phyloP scores from a whole-genome alignment of 2,797 vertebrate species.

The Pipistrellus pipistrellus region DNA sequence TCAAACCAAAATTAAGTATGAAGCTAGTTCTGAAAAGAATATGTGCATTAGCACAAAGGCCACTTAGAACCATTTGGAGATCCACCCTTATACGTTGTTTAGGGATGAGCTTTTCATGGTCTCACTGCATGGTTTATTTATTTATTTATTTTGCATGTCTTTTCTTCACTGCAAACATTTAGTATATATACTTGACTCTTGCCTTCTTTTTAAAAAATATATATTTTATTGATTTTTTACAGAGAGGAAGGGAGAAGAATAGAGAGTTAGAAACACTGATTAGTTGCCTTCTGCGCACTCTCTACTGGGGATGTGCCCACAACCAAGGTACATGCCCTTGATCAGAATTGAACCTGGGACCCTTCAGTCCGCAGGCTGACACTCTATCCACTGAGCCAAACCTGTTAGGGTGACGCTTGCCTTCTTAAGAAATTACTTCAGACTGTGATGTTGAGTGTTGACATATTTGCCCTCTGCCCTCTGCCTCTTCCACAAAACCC shows the following conservation, averaged over 20 bases:
- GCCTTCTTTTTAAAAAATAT: too few relatives aligned
- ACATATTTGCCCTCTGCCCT: too few relatives aligned
- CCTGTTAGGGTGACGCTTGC: neutral
- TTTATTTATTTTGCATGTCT: neutral
- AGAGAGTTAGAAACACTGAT: too few relatives aligned
- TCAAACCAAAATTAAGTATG: neutral
- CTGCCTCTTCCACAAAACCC: too few relatives aligned
- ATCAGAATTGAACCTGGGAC: too few relatives aligned
- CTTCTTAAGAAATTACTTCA: conserved; percentile 29
- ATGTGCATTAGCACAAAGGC: neutral
- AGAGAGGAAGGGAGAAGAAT: too few relatives aligned
- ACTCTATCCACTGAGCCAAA: too few relatives aligned
- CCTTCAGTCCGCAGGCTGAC: too few relatives aligned
- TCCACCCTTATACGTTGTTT: neutral
- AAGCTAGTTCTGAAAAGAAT: conserved; percentile 13
- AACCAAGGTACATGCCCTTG: too few relatives aligned
- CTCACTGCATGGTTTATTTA: neutral
- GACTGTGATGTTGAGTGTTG: neutral
- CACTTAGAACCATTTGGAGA: neutral
- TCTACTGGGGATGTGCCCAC: too few relatives aligned
- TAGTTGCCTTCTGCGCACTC: too few relatives aligned
- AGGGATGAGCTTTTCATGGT: neutral
- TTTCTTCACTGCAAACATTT: conserved; percentile 2
- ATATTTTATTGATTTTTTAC: too few relatives aligned
- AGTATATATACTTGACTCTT: neutral